Conservation (phyloP, 2,888 invertebrate genomes). For the Craniophora ligustri region DNA sequence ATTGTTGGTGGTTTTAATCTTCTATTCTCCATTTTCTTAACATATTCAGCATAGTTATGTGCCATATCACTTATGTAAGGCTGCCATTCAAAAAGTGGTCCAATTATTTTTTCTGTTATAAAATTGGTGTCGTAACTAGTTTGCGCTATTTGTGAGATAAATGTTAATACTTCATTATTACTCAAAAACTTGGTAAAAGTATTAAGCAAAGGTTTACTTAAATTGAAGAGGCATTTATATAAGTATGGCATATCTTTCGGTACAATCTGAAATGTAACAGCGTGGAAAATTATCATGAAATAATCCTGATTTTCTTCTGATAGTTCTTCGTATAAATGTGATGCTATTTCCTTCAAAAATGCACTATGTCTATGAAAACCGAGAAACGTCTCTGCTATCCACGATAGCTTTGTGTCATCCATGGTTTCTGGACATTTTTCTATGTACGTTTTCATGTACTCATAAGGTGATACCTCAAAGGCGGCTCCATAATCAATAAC, state of each 20-base stretch:
- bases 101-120: conserved; percentile 83
- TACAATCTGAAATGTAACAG: conserved; percentile 72
- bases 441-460: conserved; percentile 78
- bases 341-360: conserved; percentile 70
- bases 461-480: conserved; percentile 71
- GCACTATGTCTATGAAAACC: conserved; percentile 72
- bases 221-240: conserved; percentile 81
- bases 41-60: conserved; percentile 72
- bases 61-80: conserved; percentile 81
- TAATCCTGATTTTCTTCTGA: conserved; percentile 73
- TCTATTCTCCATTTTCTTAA: conserved; percentile 69
- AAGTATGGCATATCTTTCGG: conserved; percentile 69
- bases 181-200: conserved; percentile 79
- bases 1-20: conserved; percentile 73
- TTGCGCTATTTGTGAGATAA: conserved; percentile 82
- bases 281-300: conserved; percentile 74
- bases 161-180: conserved; percentile 79
- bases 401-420: conserved; percentile 75
- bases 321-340: conserved; percentile 69
- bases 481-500: conserved; percentile 68
- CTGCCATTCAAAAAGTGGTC: conserved; percentile 83
- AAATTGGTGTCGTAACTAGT: conserved; percentile 83
- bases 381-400: conserved; percentile 79
- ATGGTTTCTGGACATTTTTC: conserved; percentile 74
- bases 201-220: conserved; percentile 74